Conservation (phyloP, 2,888 invertebrate species). For the Melikaiella ostensackeni region DNA sequence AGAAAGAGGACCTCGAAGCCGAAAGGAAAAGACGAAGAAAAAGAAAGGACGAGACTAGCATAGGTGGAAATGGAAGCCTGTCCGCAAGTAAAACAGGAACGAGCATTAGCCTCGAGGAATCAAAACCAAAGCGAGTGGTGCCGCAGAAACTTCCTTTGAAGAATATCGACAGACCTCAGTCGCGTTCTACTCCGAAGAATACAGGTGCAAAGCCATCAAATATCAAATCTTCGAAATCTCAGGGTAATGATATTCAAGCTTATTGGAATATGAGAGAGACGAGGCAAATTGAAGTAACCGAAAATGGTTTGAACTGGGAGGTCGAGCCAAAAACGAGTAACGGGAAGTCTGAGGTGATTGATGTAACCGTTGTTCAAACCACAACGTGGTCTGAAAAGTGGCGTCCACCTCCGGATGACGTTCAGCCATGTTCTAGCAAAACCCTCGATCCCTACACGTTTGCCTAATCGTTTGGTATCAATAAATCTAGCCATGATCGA, state of each 20-base stretch:
- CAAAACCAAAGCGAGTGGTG: conserved; percentile 47
- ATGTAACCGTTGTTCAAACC: conserved; percentile 64
- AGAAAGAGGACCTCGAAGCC: conserved; percentile 63
- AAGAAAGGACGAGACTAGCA: conserved; percentile 63
- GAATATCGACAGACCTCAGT: conserved; percentile 59
- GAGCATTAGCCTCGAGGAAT: conserved; percentile 55
- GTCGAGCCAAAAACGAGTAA: conserved; percentile 62
- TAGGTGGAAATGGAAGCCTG: conserved; percentile 49
- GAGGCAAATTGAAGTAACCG: conserved; percentile 64
- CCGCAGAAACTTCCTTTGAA: conserved; percentile 72
- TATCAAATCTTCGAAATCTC: conserved; percentile 52
- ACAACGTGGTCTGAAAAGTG: conserved; percentile 71
- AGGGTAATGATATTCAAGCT: conserved; percentile 56
- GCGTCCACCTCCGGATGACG: conserved; percentile 71
- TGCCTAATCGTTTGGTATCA: conserved; percentile 58
- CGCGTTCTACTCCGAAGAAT: conserved; percentile 42
- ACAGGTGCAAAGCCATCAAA: conserved; percentile 44
- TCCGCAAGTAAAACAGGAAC: conserved; percentile 58
- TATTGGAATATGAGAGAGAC: conserved; percentile 58
- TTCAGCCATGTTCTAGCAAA: conserved; percentile 75
- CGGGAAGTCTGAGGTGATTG: conserved; percentile 61
- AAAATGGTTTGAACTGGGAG: conserved; percentile 72
- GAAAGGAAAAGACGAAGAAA: conserved; percentile 65
- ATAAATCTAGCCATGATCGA: conserved; percentile 41
- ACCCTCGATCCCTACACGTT: conserved; percentile 73